Evolutionary conservation across 2,113 vertebrate genomes (phyloP).

Genomic region (Oreochromis spilurus): DNA sequence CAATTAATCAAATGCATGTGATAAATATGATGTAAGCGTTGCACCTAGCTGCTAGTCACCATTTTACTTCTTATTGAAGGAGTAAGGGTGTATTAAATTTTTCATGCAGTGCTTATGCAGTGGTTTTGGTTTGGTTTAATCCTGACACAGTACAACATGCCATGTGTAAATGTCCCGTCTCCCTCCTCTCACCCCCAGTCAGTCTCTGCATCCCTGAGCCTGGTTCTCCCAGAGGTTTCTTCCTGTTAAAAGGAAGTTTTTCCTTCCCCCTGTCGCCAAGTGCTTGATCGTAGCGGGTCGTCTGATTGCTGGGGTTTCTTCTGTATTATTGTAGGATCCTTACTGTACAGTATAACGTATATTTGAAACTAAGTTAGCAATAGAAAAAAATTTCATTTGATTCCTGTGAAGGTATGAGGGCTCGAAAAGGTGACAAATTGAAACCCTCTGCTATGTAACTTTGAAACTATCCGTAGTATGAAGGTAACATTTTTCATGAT

Average conservation of each 20-base stretch:
- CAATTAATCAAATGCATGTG: not conserved
- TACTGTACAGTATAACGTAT: not conserved
- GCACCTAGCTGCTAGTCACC: not conserved
- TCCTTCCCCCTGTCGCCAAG: not conserved
- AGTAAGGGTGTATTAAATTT: not conserved
- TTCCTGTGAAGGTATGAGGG: not conserved
- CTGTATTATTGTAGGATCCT: not conserved
- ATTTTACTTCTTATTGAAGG: not conserved
- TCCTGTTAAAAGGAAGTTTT: not conserved
- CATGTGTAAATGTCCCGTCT: not conserved
- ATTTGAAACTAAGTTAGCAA: not conserved
- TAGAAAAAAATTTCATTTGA: not conserved
- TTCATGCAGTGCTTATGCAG: not conserved
- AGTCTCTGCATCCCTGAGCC: not conserved
- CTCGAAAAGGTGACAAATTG: not conserved
- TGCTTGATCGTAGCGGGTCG: not conserved
- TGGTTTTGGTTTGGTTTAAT: not conserved
- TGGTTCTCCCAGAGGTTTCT: not conserved
- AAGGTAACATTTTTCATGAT: not conserved
- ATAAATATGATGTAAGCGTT: not conserved
- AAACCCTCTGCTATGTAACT: not conserved
- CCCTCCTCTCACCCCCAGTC: not conserved
- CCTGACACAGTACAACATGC: not conserved
- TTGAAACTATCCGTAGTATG: not conserved
- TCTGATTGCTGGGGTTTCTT: not conserved